Evolutionary conservation across 2,888 invertebrate species (phyloP).

Genomic region (Ceraclea dissimilis): DNA sequence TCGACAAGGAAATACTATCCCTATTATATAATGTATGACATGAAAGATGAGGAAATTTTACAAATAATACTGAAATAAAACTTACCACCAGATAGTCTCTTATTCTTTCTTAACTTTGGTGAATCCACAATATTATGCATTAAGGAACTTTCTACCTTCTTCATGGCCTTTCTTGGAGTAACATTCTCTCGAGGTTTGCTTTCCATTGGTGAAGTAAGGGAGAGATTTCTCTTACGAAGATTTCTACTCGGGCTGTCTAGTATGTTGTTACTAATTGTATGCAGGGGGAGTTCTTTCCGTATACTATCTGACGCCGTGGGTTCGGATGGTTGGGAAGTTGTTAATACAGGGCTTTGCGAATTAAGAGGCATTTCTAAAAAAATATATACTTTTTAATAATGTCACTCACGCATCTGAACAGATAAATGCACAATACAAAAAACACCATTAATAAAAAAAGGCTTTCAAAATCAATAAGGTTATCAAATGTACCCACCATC

Average conservation of each 20-base stretch:
- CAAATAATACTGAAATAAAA: no score
- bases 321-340: no score
- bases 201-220: constrained; percentile 3
- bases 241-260: constrained; percentile 15
- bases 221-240: constrained; percentile 9
- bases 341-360: no score
- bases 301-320: not conserved
- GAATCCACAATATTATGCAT: constrained; percentile 19
- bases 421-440: no score
- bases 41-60: no score
- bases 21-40: no score
- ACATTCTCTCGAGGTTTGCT: not conserved
- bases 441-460: no score
- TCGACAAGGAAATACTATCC: not conserved
- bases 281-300: constrained; percentile 8
- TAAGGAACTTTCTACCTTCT: constrained; percentile 9
- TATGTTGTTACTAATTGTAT: not conserved
- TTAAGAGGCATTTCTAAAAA: no score
- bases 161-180: constrained; percentile 15
- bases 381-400: no score
- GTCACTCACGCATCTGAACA: no score
- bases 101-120: constrained; percentile 19
- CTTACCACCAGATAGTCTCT: constrained; percentile 5
- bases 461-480: no score
- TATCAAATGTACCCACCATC: no score